phyloP scores from a whole-genome alignment of 2,113 vertebrate species.

The Aplodontia rufa region DNA sequence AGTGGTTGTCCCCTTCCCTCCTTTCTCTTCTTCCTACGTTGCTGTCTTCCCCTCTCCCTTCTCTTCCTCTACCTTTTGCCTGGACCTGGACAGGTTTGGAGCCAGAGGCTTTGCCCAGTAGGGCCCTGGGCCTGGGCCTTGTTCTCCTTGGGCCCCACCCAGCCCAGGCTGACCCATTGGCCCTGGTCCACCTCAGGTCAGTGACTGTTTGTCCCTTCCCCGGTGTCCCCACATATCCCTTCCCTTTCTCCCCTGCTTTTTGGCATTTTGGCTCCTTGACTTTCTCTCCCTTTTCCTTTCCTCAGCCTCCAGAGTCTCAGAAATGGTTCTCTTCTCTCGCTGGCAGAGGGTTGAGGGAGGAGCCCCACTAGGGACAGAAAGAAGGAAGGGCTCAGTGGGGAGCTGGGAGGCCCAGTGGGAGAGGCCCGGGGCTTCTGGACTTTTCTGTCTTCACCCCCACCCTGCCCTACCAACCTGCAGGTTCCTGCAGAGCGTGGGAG shows the following conservation, averaged over 20 bases:
- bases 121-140: background rate
- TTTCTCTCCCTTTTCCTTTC: background rate
- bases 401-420: rapidly evolving
- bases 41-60: background rate
- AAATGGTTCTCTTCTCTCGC: background rate
- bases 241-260: background rate
- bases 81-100: background rate
- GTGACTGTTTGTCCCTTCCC: background rate
- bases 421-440: background rate
- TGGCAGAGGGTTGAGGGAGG: background rate
- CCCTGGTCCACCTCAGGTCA: no score
- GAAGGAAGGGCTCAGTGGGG: background rate
- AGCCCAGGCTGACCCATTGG: background rate
- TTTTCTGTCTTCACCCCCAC: background rate
- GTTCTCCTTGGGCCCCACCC: background rate
- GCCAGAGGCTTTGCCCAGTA: background rate
- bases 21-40: background rate
- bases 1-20: background rate
- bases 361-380: background rate
- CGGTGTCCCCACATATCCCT: rapidly evolving
- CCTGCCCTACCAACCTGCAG: background rate
- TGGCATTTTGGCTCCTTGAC: background rate
- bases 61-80: background rate
- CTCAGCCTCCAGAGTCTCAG: no score
- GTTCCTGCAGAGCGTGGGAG: background rate